Base-by-base conservation (phyloP, 2,113 vertebrate genomes). In the Lipophrys pholis region DNA sequence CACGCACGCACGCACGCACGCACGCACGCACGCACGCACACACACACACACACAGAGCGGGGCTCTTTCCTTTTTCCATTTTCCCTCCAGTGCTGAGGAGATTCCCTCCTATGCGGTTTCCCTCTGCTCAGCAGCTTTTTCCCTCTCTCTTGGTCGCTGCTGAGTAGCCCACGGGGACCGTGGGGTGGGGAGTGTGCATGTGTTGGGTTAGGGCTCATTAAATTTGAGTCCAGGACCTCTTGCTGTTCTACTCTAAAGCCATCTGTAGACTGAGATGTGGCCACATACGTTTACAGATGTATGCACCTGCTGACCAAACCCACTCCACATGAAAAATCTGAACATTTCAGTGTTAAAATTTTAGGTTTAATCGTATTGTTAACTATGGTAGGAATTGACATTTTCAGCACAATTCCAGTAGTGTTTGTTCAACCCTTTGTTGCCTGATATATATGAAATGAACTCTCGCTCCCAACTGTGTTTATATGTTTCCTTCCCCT, bases 51-150 rank as follows among this genome's bases (percentile, higher is more conserved):
- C 15, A 12, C 11, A 5, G 5, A 45, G 9, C n/a, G n/a, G n/a
- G n/a, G n/a, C 15, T 30, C 21, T 30, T 30, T 30, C 21, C 21
- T 9, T 48, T 52, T 58, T 6, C 54, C 14, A 48, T 67, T 89
- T 94, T 92, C 91, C 93, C 90, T 90, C 80, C 78, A 62, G 53
- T 84, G 59, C 41, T 17, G 54, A 69, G 46, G 68, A 82, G 69
- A 87, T 93, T 93, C 93, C 91, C 91, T 93, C 90, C 85, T 53
- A 10, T 81, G 15, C 79, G 30, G 49, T 85, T 93, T 93, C 92
- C 91, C 92, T 93, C 90, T 90, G 70, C 68, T 89, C 64, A 46
- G 70, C 80, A 69, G 72, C 62, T 15, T 83, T 91, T 92, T 91
- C 91, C 91, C 93, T 93, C 92, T 78, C 67, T 66, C 41, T 54